A percentile compares a stretch with the other conserved stretches of the same genome.
phyloP scores from a whole-genome alignment of 2,888 invertebrate species.

The Euplagia quadripunctaria region DNA sequence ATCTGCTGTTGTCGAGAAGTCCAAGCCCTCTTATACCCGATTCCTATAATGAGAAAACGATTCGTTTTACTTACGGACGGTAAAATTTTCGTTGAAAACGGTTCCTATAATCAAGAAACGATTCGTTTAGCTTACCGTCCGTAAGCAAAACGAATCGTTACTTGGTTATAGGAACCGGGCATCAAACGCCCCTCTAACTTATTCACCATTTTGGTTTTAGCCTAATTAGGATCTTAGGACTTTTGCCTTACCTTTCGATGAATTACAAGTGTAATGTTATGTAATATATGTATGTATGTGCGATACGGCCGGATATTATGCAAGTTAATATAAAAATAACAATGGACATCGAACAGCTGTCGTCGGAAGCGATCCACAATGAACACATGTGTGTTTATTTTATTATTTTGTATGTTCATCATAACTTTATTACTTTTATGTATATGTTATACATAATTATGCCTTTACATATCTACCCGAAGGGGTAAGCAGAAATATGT shows the following conservation, averaged over 20 bases:
- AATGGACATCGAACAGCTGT: constrained; percentile 62
- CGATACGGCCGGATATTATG: constrained; percentile 55
- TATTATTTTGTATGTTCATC: not conserved
- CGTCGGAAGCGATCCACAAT: constrained; percentile 17
- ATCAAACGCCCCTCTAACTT: too few relatives aligned
- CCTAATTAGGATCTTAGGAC: not conserved
- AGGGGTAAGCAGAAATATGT: not conserved
- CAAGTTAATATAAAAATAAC: constrained; percentile 61
- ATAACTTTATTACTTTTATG: not conserved
- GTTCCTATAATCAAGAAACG: too few relatives aligned
- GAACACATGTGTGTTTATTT: not conserved
- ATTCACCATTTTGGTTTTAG: too few relatives aligned
- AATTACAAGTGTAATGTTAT: not conserved
- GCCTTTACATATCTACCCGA: not conserved
- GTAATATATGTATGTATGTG: constrained; percentile 23
- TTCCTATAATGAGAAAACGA: too few relatives aligned
- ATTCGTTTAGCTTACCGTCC: too few relatives aligned
- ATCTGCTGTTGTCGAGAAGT: too few relatives aligned
- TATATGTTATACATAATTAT: not conserved
- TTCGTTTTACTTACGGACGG: too few relatives aligned
- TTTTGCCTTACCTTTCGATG: not conserved
- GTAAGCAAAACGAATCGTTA: too few relatives aligned
- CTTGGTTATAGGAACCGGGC: too few relatives aligned
- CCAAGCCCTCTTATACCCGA: too few relatives aligned
- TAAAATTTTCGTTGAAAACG: too few relatives aligned